Evolutionary conservation across 2,797 vertebrate species (phyloP), one percentile per base, ranked within the genome.

Genomic region (Gallinago solitaria): DNA sequence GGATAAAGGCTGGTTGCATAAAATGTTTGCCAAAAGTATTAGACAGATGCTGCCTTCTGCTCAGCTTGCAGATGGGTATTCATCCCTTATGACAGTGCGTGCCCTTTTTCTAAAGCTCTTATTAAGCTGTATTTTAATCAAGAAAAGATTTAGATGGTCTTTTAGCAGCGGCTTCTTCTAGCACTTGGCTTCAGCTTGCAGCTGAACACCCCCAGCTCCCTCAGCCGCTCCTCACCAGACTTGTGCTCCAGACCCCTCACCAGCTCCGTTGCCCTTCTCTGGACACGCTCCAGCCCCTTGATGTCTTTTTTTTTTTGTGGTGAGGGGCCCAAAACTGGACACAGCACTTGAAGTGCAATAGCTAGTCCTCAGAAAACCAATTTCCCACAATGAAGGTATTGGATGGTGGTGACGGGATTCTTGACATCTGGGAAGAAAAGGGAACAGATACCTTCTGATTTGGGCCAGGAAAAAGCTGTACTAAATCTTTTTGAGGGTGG

Each of bases 401-500:
- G 24, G 33, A 9, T 82, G 16, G 5, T 7, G 8, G 9, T 83
- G 68, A 45, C 25, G 37, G 27, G 32, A 17, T 61, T 90, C 60
- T 70, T 79, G 67, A 75, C 21, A 89, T 60, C 28, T 61, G 23
- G 15, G 56, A 71, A 76, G 67, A 85, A 83, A 92, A 64, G 45
- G 21, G 45, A 84, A 32, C 12, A 61, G 14, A 11, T 80, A 20
- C 30, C 76, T 92, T 88, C 14, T 70, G n/a, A 50, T 86, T 27
- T 41, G 53, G 54, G 14, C 25, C 60, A 48, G 69, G 73, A 95
- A 93, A 83, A 82, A 6, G 19, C 59, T 39, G n/a, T 43, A 83
- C 69, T 93, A 86, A 94, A 90, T 91, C 89, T 91, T 69, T 71
- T 28, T 84, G 87, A 87, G 70, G 90, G 70, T 83, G 71, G 60